phyloP scores from a whole-genome alignment of 1,140 invertebrate species.

The Ceratosolen fusciceps region DNA sequence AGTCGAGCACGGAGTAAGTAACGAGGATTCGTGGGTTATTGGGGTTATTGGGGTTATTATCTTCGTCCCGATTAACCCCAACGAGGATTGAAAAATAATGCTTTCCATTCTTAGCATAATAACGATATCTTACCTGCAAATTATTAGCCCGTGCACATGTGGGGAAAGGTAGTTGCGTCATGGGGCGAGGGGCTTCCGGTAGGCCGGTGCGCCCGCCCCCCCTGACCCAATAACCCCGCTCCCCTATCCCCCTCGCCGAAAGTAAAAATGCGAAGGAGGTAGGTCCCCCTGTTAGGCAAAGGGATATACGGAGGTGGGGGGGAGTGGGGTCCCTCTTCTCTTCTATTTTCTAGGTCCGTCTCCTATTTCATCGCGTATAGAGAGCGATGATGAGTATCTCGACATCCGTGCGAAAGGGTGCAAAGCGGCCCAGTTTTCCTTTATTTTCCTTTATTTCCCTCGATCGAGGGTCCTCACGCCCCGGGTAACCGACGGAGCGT shows the following conservation, averaged over 20 bases:
- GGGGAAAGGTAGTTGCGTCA: no score
- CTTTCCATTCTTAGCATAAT: no score
- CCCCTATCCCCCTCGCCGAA: background rate
- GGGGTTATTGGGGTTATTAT: no score
- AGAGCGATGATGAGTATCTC: constrained; percentile 45
- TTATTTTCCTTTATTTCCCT: constrained; percentile 56
- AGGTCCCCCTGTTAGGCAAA: background rate
- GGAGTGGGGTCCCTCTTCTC: background rate
- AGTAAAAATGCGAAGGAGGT: background rate
- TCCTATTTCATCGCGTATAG: constrained; percentile 22
- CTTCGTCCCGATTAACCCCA: no score
- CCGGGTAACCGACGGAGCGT: background rate
- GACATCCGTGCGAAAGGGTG: constrained; percentile 56
- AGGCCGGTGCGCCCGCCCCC: constrained; percentile 46
- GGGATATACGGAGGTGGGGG: no score
- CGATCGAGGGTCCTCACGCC: background rate
- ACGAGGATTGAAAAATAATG: no score
- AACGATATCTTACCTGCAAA: no score
- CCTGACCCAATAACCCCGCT: constrained; percentile 58
- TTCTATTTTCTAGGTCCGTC: background rate
- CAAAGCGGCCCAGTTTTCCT: no score
- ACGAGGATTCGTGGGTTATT: no score
- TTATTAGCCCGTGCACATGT: no score
- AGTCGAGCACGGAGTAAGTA: no score
- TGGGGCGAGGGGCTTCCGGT: no score